Conservation (phyloP, 2,113 vertebrate genomes). For the Passerina amoena region DNA sequence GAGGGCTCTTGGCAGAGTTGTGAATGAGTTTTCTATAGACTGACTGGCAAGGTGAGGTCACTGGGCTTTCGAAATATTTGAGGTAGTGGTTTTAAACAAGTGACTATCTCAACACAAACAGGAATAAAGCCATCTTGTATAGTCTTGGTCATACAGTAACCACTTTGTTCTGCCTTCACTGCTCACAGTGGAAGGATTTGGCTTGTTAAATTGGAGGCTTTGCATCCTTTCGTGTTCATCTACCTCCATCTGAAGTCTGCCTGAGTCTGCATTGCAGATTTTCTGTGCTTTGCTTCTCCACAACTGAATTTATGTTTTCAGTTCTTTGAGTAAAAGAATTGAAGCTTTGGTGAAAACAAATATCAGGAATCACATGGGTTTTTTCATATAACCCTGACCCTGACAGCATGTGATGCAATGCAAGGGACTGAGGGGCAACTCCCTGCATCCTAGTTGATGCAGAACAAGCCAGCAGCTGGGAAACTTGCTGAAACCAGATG, state of each 20-base stretch:
- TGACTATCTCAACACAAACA: constrained; percentile 36
- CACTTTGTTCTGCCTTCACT: constrained; percentile 34
- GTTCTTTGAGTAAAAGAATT: not conserved
- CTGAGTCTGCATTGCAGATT: not conserved
- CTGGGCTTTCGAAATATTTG: constrained; percentile 22
- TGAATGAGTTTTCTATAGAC: not conserved
- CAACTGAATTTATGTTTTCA: not conserved
- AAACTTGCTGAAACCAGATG: not conserved
- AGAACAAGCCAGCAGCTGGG: not conserved
- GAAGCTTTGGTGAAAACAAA: constrained; percentile 10
- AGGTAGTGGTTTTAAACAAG: constrained; percentile 47
- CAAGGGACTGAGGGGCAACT: not conserved
- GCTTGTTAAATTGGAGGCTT: not conserved
- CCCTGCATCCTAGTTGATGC: not conserved
- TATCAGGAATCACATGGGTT: not conserved
- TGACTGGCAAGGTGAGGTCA: constrained; percentile 22
- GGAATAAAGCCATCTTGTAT: constrained; percentile 48
- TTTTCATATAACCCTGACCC: not conserved
- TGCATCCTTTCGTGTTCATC: not conserved
- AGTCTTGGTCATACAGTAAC: constrained; percentile 23
- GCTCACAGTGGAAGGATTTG: not conserved
- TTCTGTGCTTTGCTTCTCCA: not conserved
- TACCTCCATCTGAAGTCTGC: not conserved
- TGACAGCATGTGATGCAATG: not conserved
- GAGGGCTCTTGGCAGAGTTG: not conserved